These are phyloP conservation scores for Monoplex corrugatus DNA, from an alignment of 2,888 invertebrate species.

Conservation along the genomic window DNA sequence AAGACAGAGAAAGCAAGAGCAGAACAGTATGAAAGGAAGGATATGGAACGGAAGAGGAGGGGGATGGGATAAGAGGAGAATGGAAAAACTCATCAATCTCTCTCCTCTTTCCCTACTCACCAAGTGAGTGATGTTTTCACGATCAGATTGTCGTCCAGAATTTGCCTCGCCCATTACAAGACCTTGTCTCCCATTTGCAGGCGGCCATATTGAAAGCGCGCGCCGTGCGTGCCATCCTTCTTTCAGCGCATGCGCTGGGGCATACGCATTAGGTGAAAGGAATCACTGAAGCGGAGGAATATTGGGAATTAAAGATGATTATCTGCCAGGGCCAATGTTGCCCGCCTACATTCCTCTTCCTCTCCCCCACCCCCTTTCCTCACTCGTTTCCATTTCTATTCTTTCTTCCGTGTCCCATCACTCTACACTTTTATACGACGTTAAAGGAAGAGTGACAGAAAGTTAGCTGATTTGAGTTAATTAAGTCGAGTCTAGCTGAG, in stretches of 20 bases:
- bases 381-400: too few species aligned
- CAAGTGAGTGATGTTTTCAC: background rate
- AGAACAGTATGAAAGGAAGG: background rate
- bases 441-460: too few species aligned
- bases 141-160: slow-evolving; percentile 14
- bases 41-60: background rate
- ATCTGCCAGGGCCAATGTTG: too few species aligned
- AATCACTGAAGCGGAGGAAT: slow-evolving; percentile 38
- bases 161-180: background rate
- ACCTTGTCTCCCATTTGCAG: slow-evolving; percentile 42
- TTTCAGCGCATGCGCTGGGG: slow-evolving; percentile 49
- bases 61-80: background rate
- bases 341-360: too few species aligned
- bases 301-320: slow-evolving; percentile 51
- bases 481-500: too few species aligned
- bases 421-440: too few species aligned
- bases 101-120: background rate
- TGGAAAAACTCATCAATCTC: slow-evolving; percentile 18
- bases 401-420: too few species aligned
- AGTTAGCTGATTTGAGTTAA: too few species aligned
- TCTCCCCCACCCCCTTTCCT: too few species aligned
- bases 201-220: slow-evolving; percentile 34
- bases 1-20: background rate
- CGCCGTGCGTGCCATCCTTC: slow-evolving; percentile 35
- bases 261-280: slow-evolving; percentile 35